Evolutionary conservation across 2,888 invertebrate genomes (phyloP), one percentile per base, ranked within the genome.

Genomic region (Candidula unifasciata): DNA sequence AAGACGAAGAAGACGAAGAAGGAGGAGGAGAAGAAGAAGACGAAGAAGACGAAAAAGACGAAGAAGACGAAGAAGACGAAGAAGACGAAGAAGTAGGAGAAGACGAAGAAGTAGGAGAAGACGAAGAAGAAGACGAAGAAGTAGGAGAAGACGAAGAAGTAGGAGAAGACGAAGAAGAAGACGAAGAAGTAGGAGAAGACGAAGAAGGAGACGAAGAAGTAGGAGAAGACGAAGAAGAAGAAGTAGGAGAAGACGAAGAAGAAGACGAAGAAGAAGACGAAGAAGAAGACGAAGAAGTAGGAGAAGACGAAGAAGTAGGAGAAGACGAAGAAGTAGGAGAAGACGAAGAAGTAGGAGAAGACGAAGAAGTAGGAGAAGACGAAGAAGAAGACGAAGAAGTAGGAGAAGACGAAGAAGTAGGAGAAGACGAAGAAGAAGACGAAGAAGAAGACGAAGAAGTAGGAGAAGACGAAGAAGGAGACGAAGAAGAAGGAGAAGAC

Each of bases 11-110:
- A 54, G 30, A 54, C 10, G n/a, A n/a, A 54, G 27, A 44, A 52
- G 30, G 21, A 52, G 54, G 54, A 52, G 30, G 2, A 52, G 77
- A 30, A 52, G 30, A 57, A 77, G 54, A 0, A 52, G 54, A 30
- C 52, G 30, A 77, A 76, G 76, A 24, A 76, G n/a, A n/a, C n/a
- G 54, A 10, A 76, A 54, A 24, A 54, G 54, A 10, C 52, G 76
- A 6, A 54, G 76, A 24, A 76, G 76, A 24, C n/a, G 54, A 24
- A 30, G 44, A 8, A 52, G 54, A 10, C 52, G 76, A 24, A 54
- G 54, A 10, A 54, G 76, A 24, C 13, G 54, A 10, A 76, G 76
- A 24, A 54, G 54, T 3, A 76, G 76, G 3, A 54, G 54, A 10
- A 76, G 76, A 24, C n/a, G 54, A 10, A 76, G 76, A 24, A 30